A percentile compares a stretch with the other conserved stretches of the same genome.
Conservation (phyloP, 2,888 invertebrate species). For the Agrotis clavis region DNA sequence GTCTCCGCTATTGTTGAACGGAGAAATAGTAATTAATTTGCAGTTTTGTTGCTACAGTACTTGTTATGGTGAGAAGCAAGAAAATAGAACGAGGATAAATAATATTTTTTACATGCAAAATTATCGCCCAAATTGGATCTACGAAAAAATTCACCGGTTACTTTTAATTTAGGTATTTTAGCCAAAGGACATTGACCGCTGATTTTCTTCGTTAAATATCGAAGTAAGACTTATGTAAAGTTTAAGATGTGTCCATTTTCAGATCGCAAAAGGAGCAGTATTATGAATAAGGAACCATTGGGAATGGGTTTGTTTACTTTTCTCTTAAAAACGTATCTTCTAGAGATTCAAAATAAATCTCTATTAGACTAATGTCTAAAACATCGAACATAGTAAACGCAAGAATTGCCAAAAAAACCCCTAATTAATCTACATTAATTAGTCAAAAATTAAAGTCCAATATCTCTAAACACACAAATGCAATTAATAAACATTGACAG, state of each 20-base stretch:
- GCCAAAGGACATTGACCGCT: background rate
- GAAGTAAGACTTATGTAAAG: background rate
- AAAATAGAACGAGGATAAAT: background rate
- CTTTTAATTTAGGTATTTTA: background rate
- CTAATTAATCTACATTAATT: slow-evolving; percentile 26
- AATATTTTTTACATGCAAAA: background rate
- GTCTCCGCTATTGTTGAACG: slow-evolving; percentile 57
- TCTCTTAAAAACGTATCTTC: background rate
- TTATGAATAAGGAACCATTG: slow-evolving; percentile 39
- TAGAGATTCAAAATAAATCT: background rate
- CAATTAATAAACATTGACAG: slow-evolving; percentile 52
- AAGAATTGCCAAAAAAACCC: background rate
- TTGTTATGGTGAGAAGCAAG: background rate
- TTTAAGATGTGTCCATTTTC: slow-evolving; percentile 30
- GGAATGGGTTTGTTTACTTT: background rate
- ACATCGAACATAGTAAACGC: background rate
- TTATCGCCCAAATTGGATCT: background rate
- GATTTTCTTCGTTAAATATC: background rate
- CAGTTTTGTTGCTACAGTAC: slow-evolving; percentile 39
- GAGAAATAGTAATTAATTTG: slow-evolving; percentile 63
- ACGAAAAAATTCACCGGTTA: background rate
- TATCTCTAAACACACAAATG: slow-evolving; percentile 46
- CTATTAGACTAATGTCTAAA: background rate
- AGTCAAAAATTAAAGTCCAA: slow-evolving; percentile 1
- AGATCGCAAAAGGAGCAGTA: slow-evolving; percentile 10